Percentiles rank a stretch among this genome's conserved stretches.
These are phyloP conservation scores for Leptocoma aspasia DNA, from an alignment of 2,113 vertebrate genomes.

Conservation along the genomic window DNA sequence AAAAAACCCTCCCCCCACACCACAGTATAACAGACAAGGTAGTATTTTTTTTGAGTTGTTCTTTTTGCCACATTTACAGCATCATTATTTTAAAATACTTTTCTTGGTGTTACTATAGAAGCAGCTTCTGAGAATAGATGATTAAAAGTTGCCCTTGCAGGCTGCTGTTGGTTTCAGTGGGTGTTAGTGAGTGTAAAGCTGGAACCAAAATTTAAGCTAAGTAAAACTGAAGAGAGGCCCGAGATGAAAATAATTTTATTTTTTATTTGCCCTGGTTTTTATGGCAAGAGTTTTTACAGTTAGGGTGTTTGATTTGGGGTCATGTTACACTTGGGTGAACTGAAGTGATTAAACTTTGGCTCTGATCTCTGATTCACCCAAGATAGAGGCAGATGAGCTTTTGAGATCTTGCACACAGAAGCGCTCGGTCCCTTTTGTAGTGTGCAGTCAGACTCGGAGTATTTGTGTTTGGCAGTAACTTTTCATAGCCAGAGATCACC, in stretches of 20 bases:
- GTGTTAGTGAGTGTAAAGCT: neutral
- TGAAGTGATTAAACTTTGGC: neutral
- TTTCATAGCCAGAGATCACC: neutral
- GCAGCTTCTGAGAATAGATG: neutral
- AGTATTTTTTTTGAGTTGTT: neutral
- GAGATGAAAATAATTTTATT: neutral
- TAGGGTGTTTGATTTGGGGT: neutral
- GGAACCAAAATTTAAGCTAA: neutral
- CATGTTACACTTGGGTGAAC: neutral
- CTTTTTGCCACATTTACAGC: neutral
- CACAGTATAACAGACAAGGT: neutral
- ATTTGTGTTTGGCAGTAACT: neutral
- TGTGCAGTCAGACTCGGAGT: neutral
- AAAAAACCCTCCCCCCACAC: fast-evolving
- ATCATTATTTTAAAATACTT: neutral
- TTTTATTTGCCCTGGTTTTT: neutral
- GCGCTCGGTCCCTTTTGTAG: neutral
- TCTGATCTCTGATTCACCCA: neutral
- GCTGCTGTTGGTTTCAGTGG: neutral
- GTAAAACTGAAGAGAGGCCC: neutral
- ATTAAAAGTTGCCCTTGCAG: neutral
- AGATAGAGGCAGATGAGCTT: neutral
- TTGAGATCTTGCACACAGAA: neutral
- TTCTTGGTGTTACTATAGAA: neutral
- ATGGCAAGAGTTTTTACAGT: neutral